Evolutionary conservation across 2,888 invertebrate species (phyloP).

Genomic region (Cantharis lateralis): DNA sequence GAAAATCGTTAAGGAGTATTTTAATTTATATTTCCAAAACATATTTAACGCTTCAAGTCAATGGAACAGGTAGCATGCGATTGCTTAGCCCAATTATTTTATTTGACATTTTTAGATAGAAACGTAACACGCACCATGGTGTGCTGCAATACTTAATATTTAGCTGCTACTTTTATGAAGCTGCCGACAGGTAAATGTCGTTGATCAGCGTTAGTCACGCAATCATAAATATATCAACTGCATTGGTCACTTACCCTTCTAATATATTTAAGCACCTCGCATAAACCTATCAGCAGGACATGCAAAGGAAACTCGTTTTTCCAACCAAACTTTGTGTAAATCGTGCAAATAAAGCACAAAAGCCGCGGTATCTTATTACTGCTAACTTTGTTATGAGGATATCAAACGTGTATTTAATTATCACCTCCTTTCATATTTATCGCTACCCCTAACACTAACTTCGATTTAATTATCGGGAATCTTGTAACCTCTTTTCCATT

Average conservation of each 20-base stretch:
- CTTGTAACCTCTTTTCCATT: background rate
- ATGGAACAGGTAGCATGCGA: background rate
- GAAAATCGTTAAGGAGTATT: background rate
- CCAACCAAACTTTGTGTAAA: conserved; percentile 1
- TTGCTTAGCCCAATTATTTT: conserved; percentile 28
- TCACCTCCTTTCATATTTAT: background rate
- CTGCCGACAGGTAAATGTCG: conserved; percentile 49
- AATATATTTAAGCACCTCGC: conserved; percentile 31
- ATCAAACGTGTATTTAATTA: background rate
- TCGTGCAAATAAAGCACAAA: background rate
- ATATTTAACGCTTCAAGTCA: background rate
- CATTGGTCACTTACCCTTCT: conserved; percentile 49
- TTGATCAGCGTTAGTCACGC: conserved; percentile 46
- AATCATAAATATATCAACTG: conserved; percentile 41
- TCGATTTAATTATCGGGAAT: background rate
- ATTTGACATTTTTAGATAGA: conserved; percentile 24
- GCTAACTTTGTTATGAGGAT: background rate
- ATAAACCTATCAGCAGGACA: conserved; percentile 21
- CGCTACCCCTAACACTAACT: background rate
- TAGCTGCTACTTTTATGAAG: conserved; percentile 45
- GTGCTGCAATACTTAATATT: conserved; percentile 40
- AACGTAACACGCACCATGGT: conserved; percentile 26
- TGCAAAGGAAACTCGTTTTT: conserved; percentile 20
- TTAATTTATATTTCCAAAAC: background rate
- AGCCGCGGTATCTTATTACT: background rate